Percentiles rank a stretch among this genome's conserved stretches.
Evolutionary conservation across 53 echinoderm and acorn worm species (phyloP).

Genomic region (Crossaster papposus): DNA sequence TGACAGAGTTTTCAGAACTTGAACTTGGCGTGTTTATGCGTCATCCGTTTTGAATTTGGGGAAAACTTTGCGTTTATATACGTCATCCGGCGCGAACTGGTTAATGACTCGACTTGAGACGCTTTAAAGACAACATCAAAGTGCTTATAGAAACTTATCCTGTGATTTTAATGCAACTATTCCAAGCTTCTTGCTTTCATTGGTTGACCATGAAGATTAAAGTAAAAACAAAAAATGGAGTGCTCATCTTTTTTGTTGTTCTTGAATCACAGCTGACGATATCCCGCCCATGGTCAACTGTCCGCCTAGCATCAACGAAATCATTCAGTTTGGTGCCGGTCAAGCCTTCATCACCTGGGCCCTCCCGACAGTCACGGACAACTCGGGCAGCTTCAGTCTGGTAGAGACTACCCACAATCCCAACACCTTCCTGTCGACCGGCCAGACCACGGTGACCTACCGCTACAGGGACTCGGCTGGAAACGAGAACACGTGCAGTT

Average conservation of each 20-base stretch:
- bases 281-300: conserved; percentile 50
- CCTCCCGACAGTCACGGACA: conserved; percentile 67
- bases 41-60: too few species aligned
- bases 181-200: too few species aligned
- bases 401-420: conserved; percentile 51
- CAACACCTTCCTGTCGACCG: conserved; percentile 66
- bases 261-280: conserved; percentile 26
- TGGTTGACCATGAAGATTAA: too few species aligned
- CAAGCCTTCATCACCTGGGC: conserved; percentile 55
- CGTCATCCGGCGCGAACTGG: too few species aligned
- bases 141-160: too few species aligned
- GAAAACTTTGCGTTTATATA: too few species aligned
- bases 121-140: too few species aligned
- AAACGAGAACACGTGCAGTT: conserved; percentile 67
- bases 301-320: conserved; percentile 54
- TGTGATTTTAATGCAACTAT: too few species aligned
- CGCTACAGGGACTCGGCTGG: conserved; percentile 71
- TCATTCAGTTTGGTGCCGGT: conserved; percentile 58
- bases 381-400: conserved; percentile 66
- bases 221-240: too few species aligned
- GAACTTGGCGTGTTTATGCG: too few species aligned
- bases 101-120: too few species aligned
- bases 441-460: conserved; percentile 69
- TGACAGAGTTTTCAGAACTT: too few species aligned
- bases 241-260: not conserved